Evolutionary conservation across 2,888 invertebrate species (phyloP).

Genomic region (Macrophya annulata): DNA sequence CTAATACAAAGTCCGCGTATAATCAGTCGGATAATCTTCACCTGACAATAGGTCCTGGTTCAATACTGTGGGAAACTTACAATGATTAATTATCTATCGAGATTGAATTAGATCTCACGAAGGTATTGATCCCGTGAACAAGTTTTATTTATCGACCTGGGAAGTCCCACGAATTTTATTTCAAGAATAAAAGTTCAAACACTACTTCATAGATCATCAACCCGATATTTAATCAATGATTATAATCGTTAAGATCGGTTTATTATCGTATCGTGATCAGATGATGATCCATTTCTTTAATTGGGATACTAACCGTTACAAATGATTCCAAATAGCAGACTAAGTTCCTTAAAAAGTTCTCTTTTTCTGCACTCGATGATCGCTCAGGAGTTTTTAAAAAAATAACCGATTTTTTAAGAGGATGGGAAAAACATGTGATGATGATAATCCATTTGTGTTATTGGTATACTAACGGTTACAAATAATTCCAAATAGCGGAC

Average conservation of each 20-base stretch:
- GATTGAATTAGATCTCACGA: constrained; percentile 29
- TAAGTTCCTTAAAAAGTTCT: too few relatives aligned
- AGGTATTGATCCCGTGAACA: not conserved
- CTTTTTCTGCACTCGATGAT: too few relatives aligned
- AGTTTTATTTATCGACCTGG: constrained; percentile 4
- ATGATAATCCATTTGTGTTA: too few relatives aligned
- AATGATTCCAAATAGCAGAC: not conserved
- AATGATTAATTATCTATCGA: constrained; percentile 27
- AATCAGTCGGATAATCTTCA: not conserved
- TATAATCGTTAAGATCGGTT: not conserved
- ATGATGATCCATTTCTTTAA: not conserved
- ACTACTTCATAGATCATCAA: constrained; percentile 14
- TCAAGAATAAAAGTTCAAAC: not conserved
- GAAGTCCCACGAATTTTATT: constrained; percentile 26
- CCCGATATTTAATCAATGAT: constrained; percentile 8
- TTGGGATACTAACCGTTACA: not conserved
- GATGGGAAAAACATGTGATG: too few relatives aligned
- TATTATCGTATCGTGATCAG: not conserved
- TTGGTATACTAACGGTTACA: too few relatives aligned
- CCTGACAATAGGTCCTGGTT: constrained; percentile 18
- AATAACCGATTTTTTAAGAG: too few relatives aligned
- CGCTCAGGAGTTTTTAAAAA: too few relatives aligned
- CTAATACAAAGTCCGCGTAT: not conserved
- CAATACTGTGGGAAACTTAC: constrained; percentile 24
- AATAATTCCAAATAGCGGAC: too few relatives aligned